Evolutionary conservation across 1,140 invertebrate genomes (phyloP).

Genomic region (Platyscapa corneri): DNA sequence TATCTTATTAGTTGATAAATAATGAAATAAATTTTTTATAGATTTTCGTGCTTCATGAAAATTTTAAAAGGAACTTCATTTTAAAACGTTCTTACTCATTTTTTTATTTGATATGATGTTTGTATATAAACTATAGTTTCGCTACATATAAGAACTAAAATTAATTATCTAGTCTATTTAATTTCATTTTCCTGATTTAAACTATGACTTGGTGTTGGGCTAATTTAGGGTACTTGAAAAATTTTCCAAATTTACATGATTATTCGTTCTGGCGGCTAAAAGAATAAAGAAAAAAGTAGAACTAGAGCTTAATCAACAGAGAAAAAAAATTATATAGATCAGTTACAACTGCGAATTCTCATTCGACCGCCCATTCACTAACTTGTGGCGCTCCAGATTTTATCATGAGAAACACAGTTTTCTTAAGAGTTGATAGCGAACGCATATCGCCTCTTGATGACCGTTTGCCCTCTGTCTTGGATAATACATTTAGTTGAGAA

Average conservation of each 20-base stretch:
- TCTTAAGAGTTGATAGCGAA: neutral
- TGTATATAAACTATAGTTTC: neutral
- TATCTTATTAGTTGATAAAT: no score
- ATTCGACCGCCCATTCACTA: neutral
- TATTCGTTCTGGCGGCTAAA: slow-evolving; percentile 24
- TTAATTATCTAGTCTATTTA: slow-evolving; percentile 22
- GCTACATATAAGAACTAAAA: neutral
- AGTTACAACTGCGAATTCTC: slow-evolving; percentile 4
- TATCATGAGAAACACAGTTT: slow-evolving; percentile 25
- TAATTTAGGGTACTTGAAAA: slow-evolving; percentile 21
- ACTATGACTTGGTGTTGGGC: slow-evolving; percentile 7
- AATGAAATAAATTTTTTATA: no score
- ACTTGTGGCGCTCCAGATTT: neutral
- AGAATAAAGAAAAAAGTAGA: neutral
- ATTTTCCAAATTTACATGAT: slow-evolving; percentile 38
- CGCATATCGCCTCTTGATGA: neutral
- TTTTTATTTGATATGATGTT: neutral
- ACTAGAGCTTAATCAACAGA: neutral
- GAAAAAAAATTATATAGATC: no score
- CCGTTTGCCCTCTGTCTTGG: neutral
- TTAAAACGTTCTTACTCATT: neutral
- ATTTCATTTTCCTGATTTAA: slow-evolving; percentile 6
- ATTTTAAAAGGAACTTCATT: no score
- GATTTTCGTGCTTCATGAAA: no score
- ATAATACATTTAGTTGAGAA: slow-evolving; percentile 21